phyloP scores from a whole-genome alignment of 2,888 invertebrate genomes.

The Drosophila hamatofila region DNA sequence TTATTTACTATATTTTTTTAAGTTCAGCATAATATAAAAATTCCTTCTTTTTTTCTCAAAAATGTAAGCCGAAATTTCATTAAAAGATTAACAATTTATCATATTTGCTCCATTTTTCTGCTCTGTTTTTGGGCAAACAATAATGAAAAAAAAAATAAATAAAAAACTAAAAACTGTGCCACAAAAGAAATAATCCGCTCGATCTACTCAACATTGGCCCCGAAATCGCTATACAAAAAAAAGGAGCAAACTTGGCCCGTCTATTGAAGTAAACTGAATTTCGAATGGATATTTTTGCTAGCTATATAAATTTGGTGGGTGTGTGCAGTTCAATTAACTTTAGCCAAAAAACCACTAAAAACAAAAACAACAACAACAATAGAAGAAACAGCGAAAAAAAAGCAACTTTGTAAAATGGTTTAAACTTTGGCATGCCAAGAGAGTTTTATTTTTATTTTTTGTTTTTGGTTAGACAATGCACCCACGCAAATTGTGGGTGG shows the following conservation, averaged over 20 bases:
- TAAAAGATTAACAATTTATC: not conserved
- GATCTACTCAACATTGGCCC: slow-evolving; percentile 17
- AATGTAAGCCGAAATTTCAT: not conserved
- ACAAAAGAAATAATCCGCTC: slow-evolving; percentile 25
- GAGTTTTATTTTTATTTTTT: slow-evolving; percentile 26
- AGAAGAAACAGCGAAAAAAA: slow-evolving; percentile 40
- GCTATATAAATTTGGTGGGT: slow-evolving; percentile 58
- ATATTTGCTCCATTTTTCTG: not conserved
- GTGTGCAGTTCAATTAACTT: slow-evolving; percentile 73
- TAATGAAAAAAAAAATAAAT: not conserved
- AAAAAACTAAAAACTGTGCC: slow-evolving; percentile 17
- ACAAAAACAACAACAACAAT: slow-evolving; percentile 33
- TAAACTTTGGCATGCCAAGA: slow-evolving; percentile 68
- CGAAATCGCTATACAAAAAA: not conserved
- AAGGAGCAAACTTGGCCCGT: slow-evolving; percentile 23
- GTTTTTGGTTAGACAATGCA: slow-evolving; percentile 47
- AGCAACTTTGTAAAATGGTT: slow-evolving; percentile 64
- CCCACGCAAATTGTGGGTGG: slow-evolving; percentile 29
- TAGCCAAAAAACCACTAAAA: slow-evolving; percentile 52
- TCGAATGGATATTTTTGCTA: slow-evolving; percentile 9
- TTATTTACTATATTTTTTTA: no score
- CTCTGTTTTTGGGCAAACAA: not conserved
- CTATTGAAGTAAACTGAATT: slow-evolving; percentile 13
- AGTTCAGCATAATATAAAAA: not conserved
- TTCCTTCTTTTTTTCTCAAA: not conserved